Conservation (phyloP, 2,888 invertebrate genomes). For the Acronicta aceris region DNA sequence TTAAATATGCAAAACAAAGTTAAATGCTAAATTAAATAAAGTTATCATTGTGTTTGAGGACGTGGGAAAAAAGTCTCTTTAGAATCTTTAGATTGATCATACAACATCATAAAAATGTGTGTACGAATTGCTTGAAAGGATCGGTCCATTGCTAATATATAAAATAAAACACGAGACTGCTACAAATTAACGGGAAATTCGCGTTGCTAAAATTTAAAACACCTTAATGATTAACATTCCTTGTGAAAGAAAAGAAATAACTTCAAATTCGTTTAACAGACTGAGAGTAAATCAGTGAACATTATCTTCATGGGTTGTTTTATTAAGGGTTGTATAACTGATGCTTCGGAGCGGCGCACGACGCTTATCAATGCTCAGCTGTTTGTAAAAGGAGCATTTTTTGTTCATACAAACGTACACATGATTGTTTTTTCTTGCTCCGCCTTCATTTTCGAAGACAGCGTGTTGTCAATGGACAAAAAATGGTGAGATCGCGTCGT, state of each 20-base stretch:
- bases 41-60: too few relatives aligned
- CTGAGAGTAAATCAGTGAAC: constrained; percentile 31
- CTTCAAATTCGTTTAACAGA: constrained; percentile 15
- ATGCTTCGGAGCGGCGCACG: constrained; percentile 19
- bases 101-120: background rate
- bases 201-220: constrained; percentile 20
- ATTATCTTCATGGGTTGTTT: constrained; percentile 43
- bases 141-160: background rate
- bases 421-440: constrained; percentile 70
- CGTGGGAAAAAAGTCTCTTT: too few relatives aligned
- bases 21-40: too few relatives aligned
- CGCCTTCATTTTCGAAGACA: constrained; percentile 55
- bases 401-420: constrained; percentile 62
- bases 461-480: constrained; percentile 73
- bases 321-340: constrained; percentile 36
- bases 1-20: too few relatives aligned
- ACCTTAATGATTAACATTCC: background rate
- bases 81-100: too few relatives aligned
- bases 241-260: constrained; percentile 14
- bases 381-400: constrained; percentile 77
- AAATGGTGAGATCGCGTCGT: constrained; percentile 73
- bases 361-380: constrained; percentile 77
- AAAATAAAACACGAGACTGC: background rate
- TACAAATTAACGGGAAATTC: constrained; percentile 1
- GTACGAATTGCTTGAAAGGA: background rate